Percentiles rank a stretch among this genome's conserved stretches.
Conservation (phyloP, 2,888 invertebrate species). For the Brachylomia viminalis region DNA sequence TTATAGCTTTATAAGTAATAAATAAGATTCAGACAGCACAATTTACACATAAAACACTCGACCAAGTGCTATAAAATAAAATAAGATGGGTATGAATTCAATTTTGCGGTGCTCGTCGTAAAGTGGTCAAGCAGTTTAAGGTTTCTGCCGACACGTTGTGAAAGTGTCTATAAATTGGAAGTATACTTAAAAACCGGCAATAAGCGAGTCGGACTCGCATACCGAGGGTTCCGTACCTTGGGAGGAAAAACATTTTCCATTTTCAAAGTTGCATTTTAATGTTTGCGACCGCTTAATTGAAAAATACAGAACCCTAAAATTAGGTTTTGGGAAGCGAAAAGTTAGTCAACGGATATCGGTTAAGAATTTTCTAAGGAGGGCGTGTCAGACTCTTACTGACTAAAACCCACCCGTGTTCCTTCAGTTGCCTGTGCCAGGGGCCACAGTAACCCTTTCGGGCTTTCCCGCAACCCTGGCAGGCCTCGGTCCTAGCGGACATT, state of each 20-base stretch:
- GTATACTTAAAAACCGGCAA: not conserved
- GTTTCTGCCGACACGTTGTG: constrained; percentile 34
- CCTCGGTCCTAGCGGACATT: too few relatives aligned
- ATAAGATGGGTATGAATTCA: constrained; percentile 37
- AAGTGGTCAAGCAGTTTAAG: constrained; percentile 29
- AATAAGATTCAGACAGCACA: constrained; percentile 51
- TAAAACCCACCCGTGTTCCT: too few relatives aligned
- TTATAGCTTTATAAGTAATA: constrained; percentile 59
- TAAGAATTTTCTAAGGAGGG: rapidly evolving
- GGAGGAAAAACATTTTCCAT: not conserved
- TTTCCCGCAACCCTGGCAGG: too few relatives aligned
- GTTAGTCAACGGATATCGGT: not conserved
- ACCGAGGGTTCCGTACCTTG: not conserved
- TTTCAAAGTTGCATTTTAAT: not conserved
- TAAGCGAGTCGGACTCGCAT: not conserved
- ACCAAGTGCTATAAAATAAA: constrained; percentile 62
- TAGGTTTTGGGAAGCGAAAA: not conserved
- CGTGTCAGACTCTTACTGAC: too few relatives aligned
- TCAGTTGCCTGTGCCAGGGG: too few relatives aligned
- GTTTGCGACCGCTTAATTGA: not conserved
- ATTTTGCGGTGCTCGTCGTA: constrained; percentile 27
- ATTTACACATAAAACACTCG: constrained; percentile 45
- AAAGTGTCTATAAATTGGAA: constrained; percentile 10
- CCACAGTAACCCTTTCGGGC: too few relatives aligned
- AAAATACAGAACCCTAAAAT: too few relatives aligned